Conservation (phyloP, 1,140 invertebrate species). For the Ceratosolen solmsi region DNA sequence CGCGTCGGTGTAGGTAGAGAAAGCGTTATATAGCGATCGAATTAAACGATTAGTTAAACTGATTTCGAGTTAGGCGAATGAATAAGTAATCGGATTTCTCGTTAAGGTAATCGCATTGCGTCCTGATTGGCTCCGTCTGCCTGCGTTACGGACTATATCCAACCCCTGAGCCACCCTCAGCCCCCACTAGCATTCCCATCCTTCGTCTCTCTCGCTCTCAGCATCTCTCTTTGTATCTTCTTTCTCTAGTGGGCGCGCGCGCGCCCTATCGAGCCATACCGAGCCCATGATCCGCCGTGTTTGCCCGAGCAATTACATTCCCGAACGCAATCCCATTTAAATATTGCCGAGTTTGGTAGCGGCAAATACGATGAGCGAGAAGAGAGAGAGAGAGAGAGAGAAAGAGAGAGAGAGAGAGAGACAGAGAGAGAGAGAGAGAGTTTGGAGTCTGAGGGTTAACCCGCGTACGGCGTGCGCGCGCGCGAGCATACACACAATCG, state of each 20-base stretch:
- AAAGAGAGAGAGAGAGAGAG: not conserved
- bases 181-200: constrained; percentile 29
- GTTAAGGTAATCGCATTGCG: constrained; percentile 74
- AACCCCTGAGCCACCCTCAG: constrained; percentile 49
- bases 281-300: constrained; percentile 52
- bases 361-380: constrained; percentile 56
- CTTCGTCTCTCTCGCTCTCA: constrained; percentile 29
- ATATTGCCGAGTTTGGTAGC: constrained; percentile 65
- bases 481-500: not conserved
- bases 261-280: constrained; percentile 17
- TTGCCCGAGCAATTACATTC: constrained; percentile 66
- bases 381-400: not conserved
- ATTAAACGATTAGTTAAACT: constrained; percentile 75
- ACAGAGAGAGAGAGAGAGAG: constrained; percentile 22
- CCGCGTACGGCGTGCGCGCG: not conserved
- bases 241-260: constrained; percentile 11
- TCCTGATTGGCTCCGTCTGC: constrained; percentile 71
- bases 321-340: constrained; percentile 69
- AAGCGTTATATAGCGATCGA: constrained; percentile 60
- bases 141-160: constrained; percentile 62
- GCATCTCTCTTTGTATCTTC: constrained; percentile 34
- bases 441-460: not conserved
- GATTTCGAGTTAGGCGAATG: constrained; percentile 74
- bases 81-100: constrained; percentile 74
- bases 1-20: not conserved